These are phyloP conservation scores for Trichogramma pretiosum DNA, from an alignment of 1,140 invertebrate genomes.

Conservation along the genomic window DNA sequence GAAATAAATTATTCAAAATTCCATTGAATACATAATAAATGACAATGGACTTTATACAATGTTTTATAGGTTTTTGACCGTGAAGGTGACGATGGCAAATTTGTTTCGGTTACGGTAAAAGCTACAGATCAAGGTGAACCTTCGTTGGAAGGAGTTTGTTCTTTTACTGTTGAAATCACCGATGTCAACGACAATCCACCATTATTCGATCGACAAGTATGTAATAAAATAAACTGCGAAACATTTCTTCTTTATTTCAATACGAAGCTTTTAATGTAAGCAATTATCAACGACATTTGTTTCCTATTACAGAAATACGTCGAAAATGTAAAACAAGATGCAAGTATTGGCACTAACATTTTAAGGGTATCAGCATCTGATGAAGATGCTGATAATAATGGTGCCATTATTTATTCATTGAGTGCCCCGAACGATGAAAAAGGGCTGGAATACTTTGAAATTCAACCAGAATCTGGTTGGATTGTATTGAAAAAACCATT, in stretches of 20 bases:
- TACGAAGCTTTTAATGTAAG: background rate
- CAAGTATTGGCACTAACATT: slow-evolving; percentile 89
- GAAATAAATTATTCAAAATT: no score
- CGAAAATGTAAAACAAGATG: slow-evolving; percentile 94
- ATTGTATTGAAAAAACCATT: slow-evolving; percentile 87
- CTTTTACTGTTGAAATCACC: slow-evolving; percentile 92
- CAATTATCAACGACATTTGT: background rate
- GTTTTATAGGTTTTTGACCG: slow-evolving; percentile 73
- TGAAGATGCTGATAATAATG: slow-evolving; percentile 92
- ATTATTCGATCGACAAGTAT: slow-evolving; percentile 86
- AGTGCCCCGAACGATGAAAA: slow-evolving; percentile 75
- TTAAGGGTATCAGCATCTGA: slow-evolving; percentile 87
- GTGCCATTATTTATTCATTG: slow-evolving; percentile 84
- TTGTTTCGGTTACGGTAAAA: slow-evolving; percentile 91
- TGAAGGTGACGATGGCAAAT: slow-evolving; percentile 91
- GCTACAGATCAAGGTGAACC: slow-evolving; percentile 95
- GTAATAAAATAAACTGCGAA: background rate
- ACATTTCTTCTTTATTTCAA: background rate
- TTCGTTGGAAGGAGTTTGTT: slow-evolving; percentile 87
- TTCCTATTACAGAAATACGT: slow-evolving; percentile 74
- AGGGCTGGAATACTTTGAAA: slow-evolving; percentile 89
- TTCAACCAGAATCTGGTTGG: slow-evolving; percentile 92
- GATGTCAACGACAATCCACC: slow-evolving; percentile 93
- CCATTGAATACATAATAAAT: no score
- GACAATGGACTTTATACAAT: no score